These are phyloP conservation scores for Anagrus nilaparvatae DNA, from an alignment of 1,140 invertebrate genomes.

Conservation along the genomic window DNA sequence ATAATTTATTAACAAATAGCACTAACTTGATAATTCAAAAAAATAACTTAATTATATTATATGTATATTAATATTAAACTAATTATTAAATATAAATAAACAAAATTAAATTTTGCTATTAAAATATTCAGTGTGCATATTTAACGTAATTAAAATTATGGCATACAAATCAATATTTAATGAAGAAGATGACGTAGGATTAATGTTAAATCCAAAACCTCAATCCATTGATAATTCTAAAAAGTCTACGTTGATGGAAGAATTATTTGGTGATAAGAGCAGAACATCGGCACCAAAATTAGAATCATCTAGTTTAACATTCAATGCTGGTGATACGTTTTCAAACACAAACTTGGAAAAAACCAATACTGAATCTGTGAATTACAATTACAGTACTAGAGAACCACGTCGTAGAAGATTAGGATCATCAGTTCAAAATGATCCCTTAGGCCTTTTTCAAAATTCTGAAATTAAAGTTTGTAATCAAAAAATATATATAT, in stretches of 20 bases:
- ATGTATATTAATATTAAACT: no score
- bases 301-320: neutral
- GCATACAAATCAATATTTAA: slow-evolving; percentile 14
- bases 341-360: no score
- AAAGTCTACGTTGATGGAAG: slow-evolving; percentile 23
- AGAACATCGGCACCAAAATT: no score
- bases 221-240: slow-evolving; percentile 12
- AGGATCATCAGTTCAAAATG: slow-evolving; percentile 18
- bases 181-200: slow-evolving; percentile 14
- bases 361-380: no score
- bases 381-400: no score
- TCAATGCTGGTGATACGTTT: neutral
- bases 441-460: slow-evolving; percentile 29
- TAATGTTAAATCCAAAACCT: slow-evolving; percentile 2
- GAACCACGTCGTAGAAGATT: slow-evolving; percentile 26
- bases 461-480: slow-evolving; percentile 10
- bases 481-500: neutral
- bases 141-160: no score
- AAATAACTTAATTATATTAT: no score
- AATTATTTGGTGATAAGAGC: slow-evolving; percentile 26
- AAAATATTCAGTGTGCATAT: no score
- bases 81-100: no score
- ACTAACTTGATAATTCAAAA: no score
- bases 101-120: no score
- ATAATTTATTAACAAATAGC: no score